Evolutionary conservation across 2,797 vertebrate genomes (phyloP).

Genomic region (Ceyx erithaca): DNA sequence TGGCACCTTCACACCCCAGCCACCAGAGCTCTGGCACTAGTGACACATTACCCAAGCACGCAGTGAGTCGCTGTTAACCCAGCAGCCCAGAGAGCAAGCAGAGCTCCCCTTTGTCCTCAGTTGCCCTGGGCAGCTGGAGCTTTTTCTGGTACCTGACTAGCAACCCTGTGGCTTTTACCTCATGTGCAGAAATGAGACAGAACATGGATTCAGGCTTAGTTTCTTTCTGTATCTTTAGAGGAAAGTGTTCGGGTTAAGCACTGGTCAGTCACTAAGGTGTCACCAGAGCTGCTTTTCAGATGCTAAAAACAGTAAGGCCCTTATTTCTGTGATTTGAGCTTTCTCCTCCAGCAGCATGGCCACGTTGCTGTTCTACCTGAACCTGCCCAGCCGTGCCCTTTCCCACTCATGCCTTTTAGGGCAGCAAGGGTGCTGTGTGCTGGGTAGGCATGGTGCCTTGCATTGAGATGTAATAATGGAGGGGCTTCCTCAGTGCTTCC

Average conservation of each 20-base stretch:
- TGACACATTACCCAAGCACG: background rate
- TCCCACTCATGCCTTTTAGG: accelerated
- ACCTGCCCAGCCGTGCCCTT: background rate
- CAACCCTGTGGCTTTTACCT: slow-evolving; percentile 16
- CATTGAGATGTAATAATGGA: accelerated
- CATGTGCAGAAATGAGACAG: background rate
- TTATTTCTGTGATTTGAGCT: background rate
- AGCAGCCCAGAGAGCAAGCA: background rate
- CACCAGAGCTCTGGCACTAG: background rate
- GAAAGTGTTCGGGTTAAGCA: background rate
- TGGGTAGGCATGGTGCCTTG: accelerated
- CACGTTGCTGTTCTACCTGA: background rate
- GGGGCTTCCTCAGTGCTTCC: background rate
- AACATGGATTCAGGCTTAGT: background rate
- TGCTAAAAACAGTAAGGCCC: background rate
- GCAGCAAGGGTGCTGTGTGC: background rate
- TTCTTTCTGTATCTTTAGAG: background rate
- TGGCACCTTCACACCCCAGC: background rate
- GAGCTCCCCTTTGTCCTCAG: slow-evolving; percentile 24
- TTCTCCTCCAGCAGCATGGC: background rate
- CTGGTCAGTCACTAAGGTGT: background rate
- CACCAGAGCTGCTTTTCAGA: background rate
- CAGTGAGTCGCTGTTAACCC: background rate
- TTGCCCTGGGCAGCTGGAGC: slow-evolving; percentile 18
- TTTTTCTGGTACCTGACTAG: slow-evolving; percentile 32